Evolutionary conservation across 2,797 vertebrate genomes (phyloP), one percentile per base, ranked within the genome.

Genomic region (Hippoglossus hippoglossus): DNA sequence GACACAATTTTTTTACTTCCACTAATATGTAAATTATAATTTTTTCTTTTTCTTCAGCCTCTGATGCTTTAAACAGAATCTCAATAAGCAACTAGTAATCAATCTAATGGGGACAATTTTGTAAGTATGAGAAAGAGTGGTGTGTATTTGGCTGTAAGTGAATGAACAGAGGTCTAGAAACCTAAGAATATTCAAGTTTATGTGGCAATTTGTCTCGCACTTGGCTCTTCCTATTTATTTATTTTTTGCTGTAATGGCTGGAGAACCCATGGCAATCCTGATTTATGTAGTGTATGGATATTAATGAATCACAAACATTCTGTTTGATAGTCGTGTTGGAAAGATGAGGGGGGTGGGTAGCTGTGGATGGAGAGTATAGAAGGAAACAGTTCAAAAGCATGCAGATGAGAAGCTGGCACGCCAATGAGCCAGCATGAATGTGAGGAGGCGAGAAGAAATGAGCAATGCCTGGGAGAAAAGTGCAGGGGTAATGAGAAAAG

Each of bases 361-460:
- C 63, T 51, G 77, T 63, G 77, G 67, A 76, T 75, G 63, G 58
- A 75, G 75, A 41, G 61, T 5, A 76, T 31, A 18, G 67, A 89
- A 47, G 50, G 70, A 60, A 64, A 72, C 53, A 71, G 84, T 86
- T 90, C 82, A 90, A 90, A 92, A 82, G 76, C 63, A 89, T 90
- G 81, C 79, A 91, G 85, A 89, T 84, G 85, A 87, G 75, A 62
- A 67, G 54, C 72, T 56, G 64, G 78, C 70, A 67, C 62, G 70
- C 53, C 70, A 69, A 62, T 56, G 71, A 81, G 80, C 44, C 28
- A 36, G 73, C 71, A 19, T 63, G 81, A 74, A 75, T 63, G 49
- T 66, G 72, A 82, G 22, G 71, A 75, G 71, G 65, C 41, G 79
- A 74, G 72, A 78, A 62, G 64, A 82, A 69, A 81, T 71, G 46